Base-by-base conservation (phyloP, 53 echinoderm and acorn worm species). In the Stichopus horrens region DNA sequence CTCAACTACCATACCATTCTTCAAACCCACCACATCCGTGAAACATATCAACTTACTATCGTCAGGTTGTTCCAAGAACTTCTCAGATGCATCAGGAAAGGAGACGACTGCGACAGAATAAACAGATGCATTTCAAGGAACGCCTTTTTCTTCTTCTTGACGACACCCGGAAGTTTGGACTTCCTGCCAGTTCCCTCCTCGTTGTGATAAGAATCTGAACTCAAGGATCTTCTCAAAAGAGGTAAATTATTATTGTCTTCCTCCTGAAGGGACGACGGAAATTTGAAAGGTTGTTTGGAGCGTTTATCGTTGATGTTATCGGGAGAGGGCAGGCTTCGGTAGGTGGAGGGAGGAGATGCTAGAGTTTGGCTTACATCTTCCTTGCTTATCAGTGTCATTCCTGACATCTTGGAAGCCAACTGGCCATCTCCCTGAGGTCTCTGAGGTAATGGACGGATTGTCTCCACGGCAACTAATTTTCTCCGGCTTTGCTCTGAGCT, bases 21-120 rank as follows among this genome's bases (percentile, higher is more conserved):
- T 37, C 37, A 37, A 37, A 37, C 37, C 37, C 37, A 37, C 37
- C 37, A 37, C 37, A 37, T 37, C 37, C 37, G 37, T 37, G 37
- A 37, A 37, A 37, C 37, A 14, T 19, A 68, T 68, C 37, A 85
- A 97, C 98, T 95, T 90, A 97, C 98, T 55, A 97, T 94, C 53
- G 91, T 94, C 79, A 91, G 90, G 57, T 97, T 97, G 83, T 94
- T 95, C 98, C 98, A 97, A 21, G 98, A 90, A 71, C 95, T 95
- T 88, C 94, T 94, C 19, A 97, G 87, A 85, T 92, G 95, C 95
- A 95, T 97, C 54, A 97, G 88, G 80, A 97, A 90, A 6, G 98
- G 95, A 65, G 98, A 97, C 21, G 92, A 91, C 60, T 90, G 81
- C 51, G 95, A 92, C n/a, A 97, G 87, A 75, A 97, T 91, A 83